Conservation (phyloP, 1,140 invertebrate species). For the Drosophila pectinifera region DNA sequence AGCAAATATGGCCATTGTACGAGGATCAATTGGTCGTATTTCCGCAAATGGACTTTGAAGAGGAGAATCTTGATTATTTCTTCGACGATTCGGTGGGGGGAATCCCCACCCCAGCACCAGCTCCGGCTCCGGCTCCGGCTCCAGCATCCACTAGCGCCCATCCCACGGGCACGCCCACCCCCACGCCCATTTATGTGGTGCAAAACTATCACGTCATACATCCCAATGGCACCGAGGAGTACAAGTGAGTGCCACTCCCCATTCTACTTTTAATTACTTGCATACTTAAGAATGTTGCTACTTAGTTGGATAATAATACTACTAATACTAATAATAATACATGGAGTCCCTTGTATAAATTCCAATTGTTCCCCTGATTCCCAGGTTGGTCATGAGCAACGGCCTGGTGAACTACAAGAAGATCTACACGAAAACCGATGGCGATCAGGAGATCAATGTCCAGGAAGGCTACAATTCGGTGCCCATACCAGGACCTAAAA, state of each 20-base stretch:
- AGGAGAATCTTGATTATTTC: constrained; percentile 82
- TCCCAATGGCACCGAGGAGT: constrained; percentile 71
- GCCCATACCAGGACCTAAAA: constrained; percentile 44
- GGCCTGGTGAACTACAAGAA: constrained; percentile 72
- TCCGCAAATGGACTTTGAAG: constrained; percentile 79
- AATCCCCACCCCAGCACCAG: constrained; percentile 9
- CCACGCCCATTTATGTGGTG: constrained; percentile 57
- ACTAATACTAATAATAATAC: too few relatives aligned
- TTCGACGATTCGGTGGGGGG: constrained; percentile 61
- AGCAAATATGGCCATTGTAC: constrained; percentile 62
- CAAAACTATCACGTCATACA: constrained; percentile 68
- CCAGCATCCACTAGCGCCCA: constrained; percentile 6
- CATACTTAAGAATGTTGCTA: not conserved
- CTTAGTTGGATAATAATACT: too few relatives aligned
- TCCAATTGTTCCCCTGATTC: not conserved
- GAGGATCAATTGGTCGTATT: constrained; percentile 81
- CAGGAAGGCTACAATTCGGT: constrained; percentile 76
- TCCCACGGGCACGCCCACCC: constrained; percentile 12
- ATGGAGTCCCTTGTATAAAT: not conserved
- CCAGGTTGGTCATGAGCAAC: constrained; percentile 72
- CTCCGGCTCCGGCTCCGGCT: constrained; percentile 1
- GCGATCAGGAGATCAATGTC: constrained; percentile 55
- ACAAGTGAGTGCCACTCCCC: constrained; percentile 53
- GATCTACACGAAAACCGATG: constrained; percentile 52
- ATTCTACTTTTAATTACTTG: not conserved